Conservation (phyloP, 1,140 invertebrate genomes). For the Drosophila parabipectinata region DNA sequence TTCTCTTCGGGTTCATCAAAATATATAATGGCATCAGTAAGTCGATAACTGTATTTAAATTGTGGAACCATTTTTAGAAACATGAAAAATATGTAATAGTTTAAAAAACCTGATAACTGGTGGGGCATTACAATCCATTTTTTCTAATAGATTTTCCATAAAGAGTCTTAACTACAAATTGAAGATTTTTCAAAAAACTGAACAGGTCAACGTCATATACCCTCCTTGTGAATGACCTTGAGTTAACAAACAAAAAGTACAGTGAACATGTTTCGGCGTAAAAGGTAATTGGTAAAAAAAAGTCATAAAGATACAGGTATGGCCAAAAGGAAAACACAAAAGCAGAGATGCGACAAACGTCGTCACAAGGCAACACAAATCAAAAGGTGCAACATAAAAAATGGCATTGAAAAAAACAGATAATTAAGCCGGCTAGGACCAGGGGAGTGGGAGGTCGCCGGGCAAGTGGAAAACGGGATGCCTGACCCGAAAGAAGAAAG, state of each 20-base stretch:
- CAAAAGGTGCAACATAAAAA: constrained; percentile 80
- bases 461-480: constrained; percentile 63
- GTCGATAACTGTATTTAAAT: background rate
- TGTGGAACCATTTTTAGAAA: background rate
- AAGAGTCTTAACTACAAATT: background rate
- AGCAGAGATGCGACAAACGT: constrained; percentile 42
- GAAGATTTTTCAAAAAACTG: background rate
- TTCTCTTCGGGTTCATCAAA: constrained; percentile 25
- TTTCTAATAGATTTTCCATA: background rate
- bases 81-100: background rate
- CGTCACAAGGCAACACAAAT: constrained; percentile 70
- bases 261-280: constrained; percentile 13
- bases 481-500: constrained; percentile 31
- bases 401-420: constrained; percentile 75
- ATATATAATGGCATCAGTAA: background rate
- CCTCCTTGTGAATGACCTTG: constrained; percentile 32
- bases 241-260: constrained; percentile 21
- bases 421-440: constrained; percentile 62
- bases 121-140: background rate
- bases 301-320: constrained; percentile 54
- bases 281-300: constrained; percentile 53
- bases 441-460: constrained; percentile 42
- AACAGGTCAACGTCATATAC: constrained; percentile 14
- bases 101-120: background rate
- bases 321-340: constrained; percentile 29